Percentiles rank a stretch among this genome's conserved stretches.
phyloP scores from a whole-genome alignment of 2,797 vertebrate species.

The Ammospiza maritima region DNA sequence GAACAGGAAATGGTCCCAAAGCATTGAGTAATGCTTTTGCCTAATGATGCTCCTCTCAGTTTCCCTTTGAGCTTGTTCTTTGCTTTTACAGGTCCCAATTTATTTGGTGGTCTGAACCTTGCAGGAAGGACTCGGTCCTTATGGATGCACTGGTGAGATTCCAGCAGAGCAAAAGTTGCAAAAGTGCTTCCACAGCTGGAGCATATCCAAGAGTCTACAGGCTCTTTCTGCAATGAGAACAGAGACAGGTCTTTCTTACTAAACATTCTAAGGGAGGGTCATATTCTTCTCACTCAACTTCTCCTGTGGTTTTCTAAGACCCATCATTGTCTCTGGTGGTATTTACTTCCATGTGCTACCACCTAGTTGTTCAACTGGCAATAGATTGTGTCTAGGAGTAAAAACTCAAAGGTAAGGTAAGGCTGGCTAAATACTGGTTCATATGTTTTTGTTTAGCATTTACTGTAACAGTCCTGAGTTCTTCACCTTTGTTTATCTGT shows the following conservation, averaged over 20 bases:
- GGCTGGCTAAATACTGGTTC: background rate
- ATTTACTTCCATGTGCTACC: background rate
- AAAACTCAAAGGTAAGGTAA: background rate
- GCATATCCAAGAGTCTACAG: slow-evolving; percentile 55
- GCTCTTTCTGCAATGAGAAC: slow-evolving; percentile 72
- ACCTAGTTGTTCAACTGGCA: background rate
- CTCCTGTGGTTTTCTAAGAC: background rate
- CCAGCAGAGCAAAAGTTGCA: slow-evolving; percentile 62
- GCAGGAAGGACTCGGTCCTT: slow-evolving; percentile 47
- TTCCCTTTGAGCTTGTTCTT: slow-evolving; percentile 65
- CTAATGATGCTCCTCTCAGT: slow-evolving; percentile 39
- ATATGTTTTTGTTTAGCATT: background rate
- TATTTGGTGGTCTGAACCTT: slow-evolving; percentile 45
- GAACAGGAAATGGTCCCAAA: slow-evolving; percentile 35
- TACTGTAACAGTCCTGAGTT: background rate
- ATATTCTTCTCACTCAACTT: background rate
- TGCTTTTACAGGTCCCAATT: slow-evolving; percentile 59
- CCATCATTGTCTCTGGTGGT: background rate
- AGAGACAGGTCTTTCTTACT: slow-evolving; percentile 33
- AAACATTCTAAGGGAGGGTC: background rate
- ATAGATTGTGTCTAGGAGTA: background rate
- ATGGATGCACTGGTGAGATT: slow-evolving; percentile 66
- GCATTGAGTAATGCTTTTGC: slow-evolving; percentile 59
- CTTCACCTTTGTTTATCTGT: background rate
- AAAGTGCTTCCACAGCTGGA: slow-evolving; percentile 66